Percentiles rank a stretch among this genome's conserved stretches.
phyloP scores from a whole-genome alignment of 1,140 invertebrate species.

The Drosophila saltans region DNA sequence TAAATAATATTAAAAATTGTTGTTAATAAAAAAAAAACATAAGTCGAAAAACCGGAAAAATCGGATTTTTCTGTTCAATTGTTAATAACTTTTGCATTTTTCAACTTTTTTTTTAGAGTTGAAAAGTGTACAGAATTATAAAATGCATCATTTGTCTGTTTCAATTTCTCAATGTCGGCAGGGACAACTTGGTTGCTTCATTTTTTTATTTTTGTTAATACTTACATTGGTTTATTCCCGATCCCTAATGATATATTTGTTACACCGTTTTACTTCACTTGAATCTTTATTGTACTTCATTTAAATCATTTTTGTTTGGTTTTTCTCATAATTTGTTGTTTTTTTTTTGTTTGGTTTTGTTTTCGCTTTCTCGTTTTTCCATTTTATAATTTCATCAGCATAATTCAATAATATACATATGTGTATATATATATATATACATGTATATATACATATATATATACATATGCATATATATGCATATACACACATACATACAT shows the following conservation, averaged over 20 bases:
- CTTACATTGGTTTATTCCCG: too few relatives aligned
- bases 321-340: slow-evolving; percentile 38
- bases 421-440: slow-evolving; percentile 32
- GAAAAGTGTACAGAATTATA: too few relatives aligned
- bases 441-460: slow-evolving; percentile 13
- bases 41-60: too few relatives aligned
- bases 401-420: slow-evolving; percentile 58
- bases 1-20: too few relatives aligned
- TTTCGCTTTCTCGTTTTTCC: slow-evolving; percentile 15
- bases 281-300: slow-evolving; percentile 65
- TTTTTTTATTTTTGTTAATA: background rate
- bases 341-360: slow-evolving; percentile 16
- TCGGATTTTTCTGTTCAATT: too few relatives aligned
- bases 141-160: too few relatives aligned
- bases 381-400: slow-evolving; percentile 51
- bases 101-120: too few relatives aligned
- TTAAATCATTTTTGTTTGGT: slow-evolving; percentile 59
- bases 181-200: too few relatives aligned
- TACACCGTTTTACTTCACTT: slow-evolving; percentile 48
- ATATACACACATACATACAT: slow-evolving; percentile 27
- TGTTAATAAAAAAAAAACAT: too few relatives aligned
- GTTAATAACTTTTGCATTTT: too few relatives aligned
- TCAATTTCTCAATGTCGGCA: too few relatives aligned
- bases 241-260: background rate
- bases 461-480: slow-evolving; percentile 33